Conservation (phyloP, 2,888 invertebrate genomes). For the Barypeithes pellucidus region DNA sequence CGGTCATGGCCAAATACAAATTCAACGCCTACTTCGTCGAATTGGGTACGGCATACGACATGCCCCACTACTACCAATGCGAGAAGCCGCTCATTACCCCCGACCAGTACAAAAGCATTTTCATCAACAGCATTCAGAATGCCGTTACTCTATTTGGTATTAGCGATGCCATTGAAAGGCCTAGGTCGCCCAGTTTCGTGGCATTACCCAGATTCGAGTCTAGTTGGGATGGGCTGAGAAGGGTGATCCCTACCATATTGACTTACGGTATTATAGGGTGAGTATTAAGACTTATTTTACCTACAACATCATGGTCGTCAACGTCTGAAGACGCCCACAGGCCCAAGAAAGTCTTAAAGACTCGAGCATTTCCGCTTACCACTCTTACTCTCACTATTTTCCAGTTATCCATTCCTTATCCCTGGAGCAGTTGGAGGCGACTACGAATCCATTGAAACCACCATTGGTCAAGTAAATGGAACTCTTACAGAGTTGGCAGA, state of each 20-base stretch:
- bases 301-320: too few species aligned
- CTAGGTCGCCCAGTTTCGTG: constrained; percentile 89
- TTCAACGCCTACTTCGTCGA: constrained; percentile 91
- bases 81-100: constrained; percentile 83
- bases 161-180: constrained; percentile 86
- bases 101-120: constrained; percentile 86
- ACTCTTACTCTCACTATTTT: not conserved
- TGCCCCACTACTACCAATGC: constrained; percentile 90
- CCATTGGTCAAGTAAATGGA: constrained; percentile 69
- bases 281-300: too few species aligned
- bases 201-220: constrained; percentile 90
- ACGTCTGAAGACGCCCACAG: too few species aligned
- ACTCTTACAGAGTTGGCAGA: constrained; percentile 77
- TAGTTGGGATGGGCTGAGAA: constrained; percentile 83
- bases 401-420: constrained; percentile 87
- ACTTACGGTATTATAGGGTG: constrained; percentile 89
- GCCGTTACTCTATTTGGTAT: constrained; percentile 83
- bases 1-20: constrained; percentile 81
- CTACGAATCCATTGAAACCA: constrained; percentile 76
- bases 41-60: constrained; percentile 86
- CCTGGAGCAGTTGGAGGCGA: constrained; percentile 96
- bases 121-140: constrained; percentile 77
- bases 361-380: too few species aligned
- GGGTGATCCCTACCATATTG: constrained; percentile 89
- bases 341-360: too few species aligned